Evolutionary conservation across 2,797 vertebrate species (phyloP), one percentile per base, ranked within the genome.

Genomic region (Lutjanus argentimaculatus): DNA sequence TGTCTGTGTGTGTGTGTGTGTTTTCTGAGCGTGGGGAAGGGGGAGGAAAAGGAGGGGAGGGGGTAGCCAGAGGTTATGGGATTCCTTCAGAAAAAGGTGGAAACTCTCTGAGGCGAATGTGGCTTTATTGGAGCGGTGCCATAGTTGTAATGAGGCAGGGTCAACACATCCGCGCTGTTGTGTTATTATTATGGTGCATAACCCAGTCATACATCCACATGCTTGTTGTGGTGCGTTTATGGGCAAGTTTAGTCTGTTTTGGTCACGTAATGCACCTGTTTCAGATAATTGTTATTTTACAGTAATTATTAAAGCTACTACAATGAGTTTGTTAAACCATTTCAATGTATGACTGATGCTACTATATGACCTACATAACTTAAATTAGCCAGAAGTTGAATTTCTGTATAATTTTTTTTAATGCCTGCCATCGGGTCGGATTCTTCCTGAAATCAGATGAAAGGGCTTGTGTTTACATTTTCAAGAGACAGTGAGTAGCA

Each of bases 21-120:
- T 30, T n/a, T 36, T 36, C 30, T 36, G 30, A 2, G 83, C 13
- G 45, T 13, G 7, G 17, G 49, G 70, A 11, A 25, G n/a, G 10
- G 0, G 21, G 14, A 12, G 6, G 48, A 8, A 21, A 5, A 22
- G 22, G 62, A n/a, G 8, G 19, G 4, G 16, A 19, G 7, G 57
- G 16, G 46, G 12, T 25, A 13, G 51, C 52, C 56, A 77, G 80
- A 68, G 68, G 72, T 82, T 76, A n/a, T 69, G 81, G 81, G 76
- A 87, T 85, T 85, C 82, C 73, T 80, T 74, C 56, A 74, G 62
- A 42, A 53, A 75, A 72, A 76, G 46, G 75, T 77, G 52, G 57
- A 69, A 46, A 68, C 49, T 7, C 11, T 12, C 4, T n/a, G 22
- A 30, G 17, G 42, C 15, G 67, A 73, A 63, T 59, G 75, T 59